Conservation (phyloP, 2,888 invertebrate genomes). For the Cataglyphis cursor region DNA sequence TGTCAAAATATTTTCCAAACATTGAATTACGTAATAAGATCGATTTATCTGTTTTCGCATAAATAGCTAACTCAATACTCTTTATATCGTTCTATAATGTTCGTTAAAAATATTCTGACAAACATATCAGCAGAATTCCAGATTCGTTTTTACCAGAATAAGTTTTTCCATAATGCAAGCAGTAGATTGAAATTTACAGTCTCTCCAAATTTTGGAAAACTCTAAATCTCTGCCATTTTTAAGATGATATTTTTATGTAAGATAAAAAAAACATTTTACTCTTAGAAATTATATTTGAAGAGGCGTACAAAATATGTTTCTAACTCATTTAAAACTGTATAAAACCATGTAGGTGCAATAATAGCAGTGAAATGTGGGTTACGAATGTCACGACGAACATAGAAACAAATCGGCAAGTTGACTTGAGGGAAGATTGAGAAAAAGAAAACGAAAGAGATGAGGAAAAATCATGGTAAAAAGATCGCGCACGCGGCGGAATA, state of each 20-base stretch:
- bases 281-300: not conserved
- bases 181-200: not conserved
- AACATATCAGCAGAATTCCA: not conserved
- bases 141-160: not conserved
- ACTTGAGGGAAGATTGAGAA: not conserved
- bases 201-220: not conserved
- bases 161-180: not conserved
- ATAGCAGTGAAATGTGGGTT: constrained; percentile 37
- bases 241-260: not conserved
- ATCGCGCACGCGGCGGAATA: constrained; percentile 3
- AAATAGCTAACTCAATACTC: not conserved
- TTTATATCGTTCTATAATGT: not conserved
- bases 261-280: not conserved
- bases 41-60: not conserved
- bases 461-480: not conserved
- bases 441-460: not conserved
- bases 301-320: not conserved
- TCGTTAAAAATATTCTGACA: not conserved
- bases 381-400: constrained; percentile 8
- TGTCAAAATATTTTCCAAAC: constrained; percentile 8
- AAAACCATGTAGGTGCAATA: not conserved
- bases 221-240: not conserved
- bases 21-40: not conserved
- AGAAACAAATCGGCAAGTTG: constrained; percentile 22
- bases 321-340: not conserved